A percentile compares a stretch with the other conserved stretches of the same genome.
Conservation (phyloP, 2,888 invertebrate genomes). For the Dasypolia templi region DNA sequence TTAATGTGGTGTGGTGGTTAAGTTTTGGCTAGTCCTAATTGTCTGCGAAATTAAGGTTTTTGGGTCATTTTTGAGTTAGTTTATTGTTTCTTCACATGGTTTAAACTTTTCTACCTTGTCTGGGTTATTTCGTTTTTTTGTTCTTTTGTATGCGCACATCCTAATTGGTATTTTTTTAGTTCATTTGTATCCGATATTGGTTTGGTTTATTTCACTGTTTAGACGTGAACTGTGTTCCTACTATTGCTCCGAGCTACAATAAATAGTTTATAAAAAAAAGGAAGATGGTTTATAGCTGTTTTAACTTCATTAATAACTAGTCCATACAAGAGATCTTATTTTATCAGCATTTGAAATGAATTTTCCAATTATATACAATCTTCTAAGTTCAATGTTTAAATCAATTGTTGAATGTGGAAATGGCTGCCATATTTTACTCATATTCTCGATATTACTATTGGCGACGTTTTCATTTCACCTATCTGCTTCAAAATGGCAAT, state of each 20-base stretch:
- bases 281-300: background rate
- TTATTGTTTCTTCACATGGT: background rate
- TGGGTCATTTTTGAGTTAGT: rapidly evolving
- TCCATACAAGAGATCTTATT: slow-evolving; percentile 2
- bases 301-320: background rate
- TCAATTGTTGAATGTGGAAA: background rate
- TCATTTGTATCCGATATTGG: background rate
- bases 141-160: background rate
- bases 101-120: background rate
- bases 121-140: background rate
- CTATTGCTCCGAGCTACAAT: too few relatives aligned
- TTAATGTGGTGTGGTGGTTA: background rate
- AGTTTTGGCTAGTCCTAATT: background rate
- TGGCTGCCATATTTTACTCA: background rate
- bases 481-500: background rate
- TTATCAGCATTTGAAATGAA: background rate
- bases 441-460: slow-evolving; percentile 2
- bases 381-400: background rate
- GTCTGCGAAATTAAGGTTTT: background rate
- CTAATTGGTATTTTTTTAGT: background rate
- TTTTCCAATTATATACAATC: background rate
- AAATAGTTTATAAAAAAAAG: too few relatives aligned
- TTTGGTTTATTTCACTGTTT: background rate
- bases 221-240: background rate
- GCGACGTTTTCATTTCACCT: slow-evolving; percentile 27